Base-by-base conservation (phyloP, 2,113 vertebrate genomes). In the Murina feae region DNA sequence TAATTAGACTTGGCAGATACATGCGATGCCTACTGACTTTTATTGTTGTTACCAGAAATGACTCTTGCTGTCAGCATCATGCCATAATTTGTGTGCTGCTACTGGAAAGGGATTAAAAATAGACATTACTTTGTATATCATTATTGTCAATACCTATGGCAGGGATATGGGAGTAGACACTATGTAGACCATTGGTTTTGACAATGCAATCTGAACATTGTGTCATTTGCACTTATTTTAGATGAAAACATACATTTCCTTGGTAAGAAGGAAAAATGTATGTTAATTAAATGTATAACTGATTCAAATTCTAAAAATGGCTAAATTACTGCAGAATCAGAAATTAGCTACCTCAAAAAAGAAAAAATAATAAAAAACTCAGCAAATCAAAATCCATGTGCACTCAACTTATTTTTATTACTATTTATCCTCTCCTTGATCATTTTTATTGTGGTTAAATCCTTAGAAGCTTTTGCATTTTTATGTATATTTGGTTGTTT, bases 271-370 rank as follows among this genome's bases (percentile, higher is more conserved):
- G 4, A 96, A 88, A 91, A 82, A 86, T 58, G 3, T 88, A 55
- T 93, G 47, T 78, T 96, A 95, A 94, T 96, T 95, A 88, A 93
- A 86, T 63, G 90, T n/a, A 17, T 90, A 66, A 51, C 10, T 84
- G 51, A 82, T 37, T 81, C 18, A 94, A 35, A 86, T 91, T 93
- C 49, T 89, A 71, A 93, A 93, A 81, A 47, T 58, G 30, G 63
- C 28, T 88, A 44, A 30, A 55, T 79, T 88, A 71, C n/a, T 89
- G 6, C 9, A 82, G 47, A 96, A 86, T 28, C 13, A 47, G 51
- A 10, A 93, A 63, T 94, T 55, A 71, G 74, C 51, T 1, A 69
- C 9, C 18, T 81, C 23, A 66, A 37, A 75, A 89, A 78, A 44
- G 28, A 12, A 18, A 18, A n/a, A 37, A 58, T 30, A 18, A 75